Evolutionary conservation across 2,888 invertebrate genomes (phyloP), one percentile per base, ranked within the genome.

Genomic region (Zaprionus lineosus): DNA sequence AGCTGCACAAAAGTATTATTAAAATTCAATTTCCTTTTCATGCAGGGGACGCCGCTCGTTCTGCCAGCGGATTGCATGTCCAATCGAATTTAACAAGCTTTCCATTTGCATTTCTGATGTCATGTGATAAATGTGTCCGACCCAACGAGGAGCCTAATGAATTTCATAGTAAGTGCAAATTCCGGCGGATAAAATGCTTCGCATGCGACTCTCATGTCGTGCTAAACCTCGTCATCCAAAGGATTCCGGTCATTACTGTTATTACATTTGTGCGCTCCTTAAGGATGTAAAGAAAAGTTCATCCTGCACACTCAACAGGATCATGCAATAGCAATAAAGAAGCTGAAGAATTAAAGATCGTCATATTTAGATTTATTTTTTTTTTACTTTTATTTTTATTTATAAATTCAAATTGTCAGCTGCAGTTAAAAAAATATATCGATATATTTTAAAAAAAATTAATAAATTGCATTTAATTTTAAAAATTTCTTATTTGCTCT

Each of bases 51-150:
- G 19, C 48, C 9, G 12, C 52, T 57, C 41, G 44, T 39, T 33
- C 28, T n/a, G n/a, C 43, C 44, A 29, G n/a, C 34, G 50, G n/a
- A 40, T 78, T 76, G 78, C 78, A 84, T 78, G 78, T 78, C 78
- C 58, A 65, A 85, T 78, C 84, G 86, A 85, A 75, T 83, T 85
- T 85, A 78, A 72, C 78, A 79, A 65, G 56, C 63, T 64, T 60
- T 66, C 39, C 81, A 48, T 66, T 55, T 44, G 62, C 68, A 76
- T 83, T 78, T 65, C 29, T 41, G 48, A 50, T 37, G 57, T 52
- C 44, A 58, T 66, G 67, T 66, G 67, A 67, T 65, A 67, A 67
- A 65, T 59, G 69, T 70, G 52, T 50, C 48, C 57, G 31, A 44
- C 43, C 44, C 11, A 34, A 11, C 8, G 16, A 6, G 40, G 7